These are phyloP conservation scores for Rhaphigaster nebulosa DNA, from an alignment of 2,888 invertebrate species.

Conservation along the genomic window DNA sequence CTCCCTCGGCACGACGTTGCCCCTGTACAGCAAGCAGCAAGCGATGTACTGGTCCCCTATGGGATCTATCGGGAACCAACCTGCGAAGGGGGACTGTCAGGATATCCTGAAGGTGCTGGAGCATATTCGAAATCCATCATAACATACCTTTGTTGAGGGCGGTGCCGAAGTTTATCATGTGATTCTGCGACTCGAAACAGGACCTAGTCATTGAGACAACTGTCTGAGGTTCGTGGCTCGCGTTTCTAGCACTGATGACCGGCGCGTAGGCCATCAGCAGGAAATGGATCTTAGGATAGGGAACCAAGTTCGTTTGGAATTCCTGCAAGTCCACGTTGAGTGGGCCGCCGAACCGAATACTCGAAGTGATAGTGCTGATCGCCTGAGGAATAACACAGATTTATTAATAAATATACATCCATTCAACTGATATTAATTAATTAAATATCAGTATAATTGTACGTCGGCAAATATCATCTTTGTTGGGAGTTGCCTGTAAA, in stretches of 20 bases:
- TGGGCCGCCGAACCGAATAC: constrained; percentile 88
- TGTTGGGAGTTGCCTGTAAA: too few relatives aligned
- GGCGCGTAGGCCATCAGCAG: constrained; percentile 82
- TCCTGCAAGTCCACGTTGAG: constrained; percentile 76
- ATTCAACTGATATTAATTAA: too few relatives aligned
- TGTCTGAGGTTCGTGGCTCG: constrained; percentile 81
- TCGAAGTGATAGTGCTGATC: constrained; percentile 86
- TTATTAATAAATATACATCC: constrained; percentile 69
- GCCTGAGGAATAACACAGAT: constrained; percentile 64
- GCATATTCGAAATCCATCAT: too few relatives aligned
- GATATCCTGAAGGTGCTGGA: neutral
- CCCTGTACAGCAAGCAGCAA: constrained; percentile 87
- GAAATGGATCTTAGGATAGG: constrained; percentile 93
- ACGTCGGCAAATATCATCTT: too few relatives aligned
- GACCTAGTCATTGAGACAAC: constrained; percentile 70
- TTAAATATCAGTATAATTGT: too few relatives aligned
- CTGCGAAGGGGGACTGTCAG: neutral
- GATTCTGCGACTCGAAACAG: constrained; percentile 91
- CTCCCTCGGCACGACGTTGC: constrained; percentile 92
- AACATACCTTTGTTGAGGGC: constrained; percentile 73
- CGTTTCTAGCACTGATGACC: constrained; percentile 80
- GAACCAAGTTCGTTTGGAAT: constrained; percentile 83
- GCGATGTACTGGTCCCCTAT: constrained; percentile 87
- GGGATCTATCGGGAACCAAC: neutral
- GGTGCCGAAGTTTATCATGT: constrained; percentile 78